Evolutionary conservation across 2,797 vertebrate genomes (phyloP), one percentile per base, ranked within the genome.

Genomic region (Thalassophryne amazonica): DNA sequence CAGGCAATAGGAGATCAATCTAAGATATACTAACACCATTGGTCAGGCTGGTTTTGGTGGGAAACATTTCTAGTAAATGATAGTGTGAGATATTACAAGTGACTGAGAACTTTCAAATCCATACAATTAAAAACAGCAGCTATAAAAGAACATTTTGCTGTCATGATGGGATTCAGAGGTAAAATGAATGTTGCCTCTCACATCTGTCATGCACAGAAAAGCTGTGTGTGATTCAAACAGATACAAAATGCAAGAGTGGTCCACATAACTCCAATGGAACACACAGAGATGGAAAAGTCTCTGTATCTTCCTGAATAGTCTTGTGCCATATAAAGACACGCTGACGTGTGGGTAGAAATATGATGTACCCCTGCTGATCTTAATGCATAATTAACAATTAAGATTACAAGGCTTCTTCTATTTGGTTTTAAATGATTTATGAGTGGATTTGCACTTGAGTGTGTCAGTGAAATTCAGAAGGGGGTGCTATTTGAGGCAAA

Each of bases 331-430:
- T 40, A 34, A 54, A 7, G 35, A 28, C 17, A 14, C 19, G 34
- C 29, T 68, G 73, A 70, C 63, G 43, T 35, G 36, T 11, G 31
- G 13, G 39, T 38, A 27, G 40, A 70, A 74, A 60, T 51, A 65
- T 56, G 50, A 68, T 41, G 56, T 32, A 54, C 8, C 19, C n/a
- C 12, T 34, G 29, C 54, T 55, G 37, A 65, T 47, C 45, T 48
- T 41, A 50, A 67, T 58, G 50, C 31, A 72, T 57, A 80, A 73
- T 82, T 75, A 72, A 80, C 54, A 49, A 74, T 66, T 71, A 67
- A 69, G 48, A 43, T 70, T 59, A 60, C 43, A 69, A 41, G 56
- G 23, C 31, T 59, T 43, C 9, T 27, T 47, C 70, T 66, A 55
- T 67, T 62, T 58, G 22, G 14, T 28, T 37, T 36, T 51, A 32